Evolutionary conservation across 2,113 vertebrate genomes (phyloP), one percentile per base, ranked within the genome.

Genomic region (Podiceps cristatus): DNA sequence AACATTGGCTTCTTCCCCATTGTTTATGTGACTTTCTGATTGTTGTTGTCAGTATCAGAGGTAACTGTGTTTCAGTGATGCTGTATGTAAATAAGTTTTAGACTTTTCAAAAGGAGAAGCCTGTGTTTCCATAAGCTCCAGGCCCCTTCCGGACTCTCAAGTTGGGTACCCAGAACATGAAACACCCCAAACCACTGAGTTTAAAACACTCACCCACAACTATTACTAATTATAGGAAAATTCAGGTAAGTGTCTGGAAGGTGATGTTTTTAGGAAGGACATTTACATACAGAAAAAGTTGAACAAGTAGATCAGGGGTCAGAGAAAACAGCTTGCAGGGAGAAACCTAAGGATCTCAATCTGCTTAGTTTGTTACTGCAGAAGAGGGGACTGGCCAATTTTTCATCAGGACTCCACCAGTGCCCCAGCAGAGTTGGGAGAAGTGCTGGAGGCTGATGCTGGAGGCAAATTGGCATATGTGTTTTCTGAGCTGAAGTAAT

Each of bases 391-490:
- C n/a, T 24, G 50, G 10, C 7, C 29, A 56, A 4, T 19, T 95
- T 75, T 67, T 14, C n/a, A 20, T 11, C 60, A 58, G 42, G 22
- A 93, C 18, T 35, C 18, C 33, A 20, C 9, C 27, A 24, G 37
- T 11, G 45, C 15, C 7, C 19, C 35, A 29, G 27, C 20, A 71
- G 71, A 81, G 58, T 4, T 4, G 1, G 31, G 47, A 87, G 40
- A 23, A 67, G 15, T 14, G 37, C 15, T 35, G 49, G 22, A 69
- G 19, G 10, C 7, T 93, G 72, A 56, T 0, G 1, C 29, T 33
- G 18, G n/a, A 72, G 18, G 13, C 5, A 1, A 53, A 58, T 60
- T 11, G 23, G 35, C 45, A 23, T 28, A 44, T 0, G 0, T 12
- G 8, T 62, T 56, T 90, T 88, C 19, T 79, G 49, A 85, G 49